Conservation (phyloP, 2,113 vertebrate genomes). For the Bagarius yarrelli region DNA sequence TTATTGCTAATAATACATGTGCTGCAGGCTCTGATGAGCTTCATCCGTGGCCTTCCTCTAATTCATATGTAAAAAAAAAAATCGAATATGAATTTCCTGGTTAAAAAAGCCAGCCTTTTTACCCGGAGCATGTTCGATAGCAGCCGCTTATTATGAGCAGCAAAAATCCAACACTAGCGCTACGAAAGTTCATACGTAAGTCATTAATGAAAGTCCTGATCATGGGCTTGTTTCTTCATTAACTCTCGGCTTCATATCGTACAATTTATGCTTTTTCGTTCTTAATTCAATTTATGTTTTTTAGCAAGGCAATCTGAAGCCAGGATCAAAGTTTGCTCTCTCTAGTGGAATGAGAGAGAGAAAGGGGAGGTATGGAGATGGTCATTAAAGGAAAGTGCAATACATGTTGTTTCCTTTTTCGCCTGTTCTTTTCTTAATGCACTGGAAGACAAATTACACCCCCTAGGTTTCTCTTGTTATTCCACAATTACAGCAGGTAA, state of each 20-base stretch:
- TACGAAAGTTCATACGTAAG: slow-evolving; percentile 49
- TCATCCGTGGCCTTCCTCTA: slow-evolving; percentile 80
- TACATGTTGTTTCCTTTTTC: slow-evolving; percentile 52
- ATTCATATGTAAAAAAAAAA: slow-evolving; percentile 88
- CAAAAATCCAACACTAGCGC: slow-evolving; percentile 36
- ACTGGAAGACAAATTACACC: slow-evolving; percentile 57
- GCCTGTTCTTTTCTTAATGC: slow-evolving; percentile 48
- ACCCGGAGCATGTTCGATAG: slow-evolving; percentile 71
- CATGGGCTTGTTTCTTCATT: slow-evolving; percentile 48
- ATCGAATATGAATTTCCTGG: slow-evolving; percentile 84
- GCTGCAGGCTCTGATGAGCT: slow-evolving; percentile 83
- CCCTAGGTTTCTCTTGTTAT: slow-evolving; percentile 55
- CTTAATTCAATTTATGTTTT: slow-evolving; percentile 46
- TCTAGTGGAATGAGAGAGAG: slow-evolving; percentile 22
- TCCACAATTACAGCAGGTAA: slow-evolving; percentile 53
- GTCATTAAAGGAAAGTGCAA: slow-evolving; percentile 59
- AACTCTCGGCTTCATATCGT: slow-evolving; percentile 38
- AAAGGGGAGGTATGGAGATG: slow-evolving; percentile 38
- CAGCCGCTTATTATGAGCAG: slow-evolving; percentile 9
- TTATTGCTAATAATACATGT: slow-evolving; percentile 94
- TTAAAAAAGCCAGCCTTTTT: slow-evolving; percentile 79
- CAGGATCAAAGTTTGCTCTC: slow-evolving; percentile 46
- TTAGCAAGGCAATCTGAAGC: slow-evolving; percentile 54
- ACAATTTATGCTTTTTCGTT: slow-evolving; percentile 39
- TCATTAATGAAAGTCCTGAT: slow-evolving; percentile 39